phyloP scores from a whole-genome alignment of 2,113 vertebrate species.

The Gobiocypris rarus region DNA sequence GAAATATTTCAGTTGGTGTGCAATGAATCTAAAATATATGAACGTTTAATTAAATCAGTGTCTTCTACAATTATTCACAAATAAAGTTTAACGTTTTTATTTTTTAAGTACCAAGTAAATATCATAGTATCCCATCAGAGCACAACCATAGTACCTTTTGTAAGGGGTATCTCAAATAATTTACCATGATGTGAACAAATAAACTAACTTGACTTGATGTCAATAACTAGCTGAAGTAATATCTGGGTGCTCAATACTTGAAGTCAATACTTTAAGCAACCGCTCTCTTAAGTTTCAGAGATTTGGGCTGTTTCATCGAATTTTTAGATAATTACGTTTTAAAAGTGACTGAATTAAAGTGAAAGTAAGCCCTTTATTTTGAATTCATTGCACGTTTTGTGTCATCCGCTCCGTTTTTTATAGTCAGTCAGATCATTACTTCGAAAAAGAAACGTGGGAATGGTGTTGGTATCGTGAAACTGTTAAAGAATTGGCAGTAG shows the following conservation, averaged over 20 bases:
- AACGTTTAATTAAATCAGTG: no score
- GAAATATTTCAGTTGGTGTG: no score
- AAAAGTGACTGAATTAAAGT: background rate
- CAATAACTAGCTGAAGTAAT: background rate
- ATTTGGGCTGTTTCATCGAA: background rate
- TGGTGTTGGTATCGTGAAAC: background rate
- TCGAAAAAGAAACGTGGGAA: background rate
- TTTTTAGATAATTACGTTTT: background rate
- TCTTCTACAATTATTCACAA: no score
- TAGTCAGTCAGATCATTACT: background rate
- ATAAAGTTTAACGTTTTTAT: no score
- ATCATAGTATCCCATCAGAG: no score
- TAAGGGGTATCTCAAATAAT: background rate
- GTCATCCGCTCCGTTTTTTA: background rate
- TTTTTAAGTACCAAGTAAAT: no score
- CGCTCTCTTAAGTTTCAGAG: background rate
- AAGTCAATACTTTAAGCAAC: no score
- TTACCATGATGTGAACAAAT: background rate
- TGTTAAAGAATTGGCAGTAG: background rate
- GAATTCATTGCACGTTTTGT: background rate
- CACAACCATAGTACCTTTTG: no score
- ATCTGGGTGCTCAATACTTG: no score
- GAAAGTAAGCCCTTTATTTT: background rate
- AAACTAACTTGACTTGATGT: background rate
- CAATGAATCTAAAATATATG: no score